Evolutionary conservation across 2,797 vertebrate species (phyloP).

Genomic region (Nyctibius grandis): DNA sequence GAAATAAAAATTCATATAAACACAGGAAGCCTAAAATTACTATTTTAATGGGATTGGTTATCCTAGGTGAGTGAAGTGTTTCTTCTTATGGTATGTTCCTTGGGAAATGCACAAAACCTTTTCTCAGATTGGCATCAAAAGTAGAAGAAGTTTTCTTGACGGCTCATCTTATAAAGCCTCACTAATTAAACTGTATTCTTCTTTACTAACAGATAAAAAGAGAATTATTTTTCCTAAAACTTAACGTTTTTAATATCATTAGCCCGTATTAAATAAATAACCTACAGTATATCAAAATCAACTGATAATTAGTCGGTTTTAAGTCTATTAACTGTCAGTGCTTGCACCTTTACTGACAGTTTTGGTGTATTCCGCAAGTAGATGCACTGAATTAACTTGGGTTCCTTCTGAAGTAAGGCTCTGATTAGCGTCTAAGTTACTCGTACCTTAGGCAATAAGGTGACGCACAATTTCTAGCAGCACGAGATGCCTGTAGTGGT

Average conservation of each 20-base stretch:
- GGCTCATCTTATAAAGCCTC: neutral
- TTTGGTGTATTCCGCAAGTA: accelerated
- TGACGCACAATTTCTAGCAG: accelerated
- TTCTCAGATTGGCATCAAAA: neutral
- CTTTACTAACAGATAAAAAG: neutral
- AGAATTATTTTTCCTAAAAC: neutral
- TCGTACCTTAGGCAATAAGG: neutral
- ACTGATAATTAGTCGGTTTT: neutral
- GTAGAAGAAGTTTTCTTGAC: neutral
- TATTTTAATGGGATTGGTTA: neutral
- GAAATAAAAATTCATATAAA: slow-evolving; percentile 38
- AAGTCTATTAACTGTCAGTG: neutral
- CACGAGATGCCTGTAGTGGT: neutral
- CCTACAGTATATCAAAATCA: neutral
- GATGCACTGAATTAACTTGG: accelerated
- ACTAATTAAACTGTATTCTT: neutral
- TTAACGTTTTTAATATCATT: neutral
- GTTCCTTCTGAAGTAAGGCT: neutral
- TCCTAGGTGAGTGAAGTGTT: neutral
- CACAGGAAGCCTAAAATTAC: slow-evolving; percentile 30
- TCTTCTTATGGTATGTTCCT: neutral
- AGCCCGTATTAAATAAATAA: neutral
- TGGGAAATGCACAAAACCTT: neutral
- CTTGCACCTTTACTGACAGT: neutral
- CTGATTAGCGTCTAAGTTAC: no score